Percentiles rank a stretch among this genome's conserved stretches.
These are phyloP conservation scores for Sericinus montela DNA, from an alignment of 2,888 invertebrate genomes.

Conservation along the genomic window DNA sequence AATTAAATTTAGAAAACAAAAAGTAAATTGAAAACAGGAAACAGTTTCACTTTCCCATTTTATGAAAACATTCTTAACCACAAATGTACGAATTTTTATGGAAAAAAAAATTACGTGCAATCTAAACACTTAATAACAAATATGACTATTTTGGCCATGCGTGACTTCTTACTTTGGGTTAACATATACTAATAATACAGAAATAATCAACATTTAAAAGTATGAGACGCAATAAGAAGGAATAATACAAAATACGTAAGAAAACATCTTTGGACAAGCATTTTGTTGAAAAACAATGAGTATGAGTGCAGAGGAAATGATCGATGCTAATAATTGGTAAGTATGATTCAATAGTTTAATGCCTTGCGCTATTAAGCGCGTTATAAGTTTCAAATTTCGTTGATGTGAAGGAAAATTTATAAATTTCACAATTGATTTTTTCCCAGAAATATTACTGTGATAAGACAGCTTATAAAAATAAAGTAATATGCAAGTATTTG, in stretches of 20 bases:
- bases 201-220: conserved; percentile 52
- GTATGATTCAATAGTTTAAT: conserved; percentile 47
- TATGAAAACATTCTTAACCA: conserved; percentile 34
- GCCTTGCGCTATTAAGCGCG: conserved; percentile 70
- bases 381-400: conserved; percentile 13
- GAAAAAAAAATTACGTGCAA: conserved; percentile 69
- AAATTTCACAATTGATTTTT: too few relatives aligned
- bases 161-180: conserved; percentile 40
- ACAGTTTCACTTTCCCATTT: too few relatives aligned
- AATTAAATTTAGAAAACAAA: too few relatives aligned
- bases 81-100: conserved; percentile 58
- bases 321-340: conserved; percentile 25
- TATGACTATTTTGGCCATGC: conserved; percentile 68
- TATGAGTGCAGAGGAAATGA: conserved; percentile 48
- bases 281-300: conserved; percentile 40
- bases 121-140: conserved; percentile 71
- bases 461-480: too few relatives aligned
- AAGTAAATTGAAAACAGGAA: too few relatives aligned
- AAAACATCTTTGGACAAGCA: conserved; percentile 47
- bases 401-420: too few relatives aligned
- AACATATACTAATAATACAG: conserved; percentile 50
- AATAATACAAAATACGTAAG: conserved; percentile 40
- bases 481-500: too few relatives aligned
- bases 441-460: too few relatives aligned
- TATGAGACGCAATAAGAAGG: conserved; percentile 27